Evolutionary conservation across 2,888 invertebrate species (phyloP).

Genomic region (Drosophila eohydei): DNA sequence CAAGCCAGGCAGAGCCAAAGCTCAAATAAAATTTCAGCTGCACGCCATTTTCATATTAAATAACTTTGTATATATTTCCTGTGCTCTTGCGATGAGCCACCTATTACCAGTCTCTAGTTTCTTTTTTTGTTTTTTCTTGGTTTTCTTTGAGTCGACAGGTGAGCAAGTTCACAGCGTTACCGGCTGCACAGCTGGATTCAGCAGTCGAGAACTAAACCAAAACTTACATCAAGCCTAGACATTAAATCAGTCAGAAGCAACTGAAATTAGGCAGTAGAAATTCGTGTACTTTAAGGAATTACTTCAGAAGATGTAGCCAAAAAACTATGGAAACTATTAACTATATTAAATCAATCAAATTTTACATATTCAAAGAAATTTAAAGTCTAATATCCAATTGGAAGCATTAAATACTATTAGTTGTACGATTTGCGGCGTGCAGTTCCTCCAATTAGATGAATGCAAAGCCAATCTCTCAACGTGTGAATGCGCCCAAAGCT

Average conservation of each 20-base stretch:
- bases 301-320: neutral
- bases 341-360: neutral
- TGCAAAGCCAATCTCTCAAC: conserved; percentile 22
- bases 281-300: conserved; percentile 15
- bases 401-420: too few relatives aligned
- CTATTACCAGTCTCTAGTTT: conserved; percentile 31
- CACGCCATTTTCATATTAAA: conserved; percentile 80
- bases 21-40: conserved; percentile 71
- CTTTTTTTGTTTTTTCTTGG: conserved; percentile 6
- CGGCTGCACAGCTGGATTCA: conserved; percentile 18
- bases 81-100: conserved; percentile 48
- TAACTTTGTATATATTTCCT: conserved; percentile 75
- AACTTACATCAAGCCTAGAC: conserved; percentile 17
- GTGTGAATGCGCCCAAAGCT: conserved; percentile 18
- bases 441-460: neutral
- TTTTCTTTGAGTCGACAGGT: conserved; percentile 68
- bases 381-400: neutral
- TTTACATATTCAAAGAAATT: neutral
- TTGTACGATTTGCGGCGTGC: too few relatives aligned
- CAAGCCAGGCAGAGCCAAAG: conserved; percentile 55
- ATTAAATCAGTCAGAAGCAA: conserved; percentile 23
- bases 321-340: neutral
- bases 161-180: conserved; percentile 64
- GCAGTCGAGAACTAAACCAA: conserved; percentile 14
- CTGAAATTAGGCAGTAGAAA: conserved; percentile 16